Conservation (phyloP, 1,140 invertebrate species). For the Brachionus plicatilis region DNA sequence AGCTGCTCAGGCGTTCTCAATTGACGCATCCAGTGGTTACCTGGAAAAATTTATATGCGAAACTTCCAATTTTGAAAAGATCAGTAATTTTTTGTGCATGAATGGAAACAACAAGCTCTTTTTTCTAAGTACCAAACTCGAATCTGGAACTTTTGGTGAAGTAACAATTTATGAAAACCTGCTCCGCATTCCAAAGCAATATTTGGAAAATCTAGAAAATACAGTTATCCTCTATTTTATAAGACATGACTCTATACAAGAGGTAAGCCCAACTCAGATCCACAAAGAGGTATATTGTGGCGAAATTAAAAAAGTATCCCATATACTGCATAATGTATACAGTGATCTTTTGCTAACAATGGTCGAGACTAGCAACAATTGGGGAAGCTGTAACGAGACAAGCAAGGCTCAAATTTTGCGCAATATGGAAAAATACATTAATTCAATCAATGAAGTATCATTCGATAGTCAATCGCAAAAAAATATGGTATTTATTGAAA, state of each 20-base stretch:
- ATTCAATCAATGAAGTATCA: not conserved
- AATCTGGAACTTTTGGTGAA: conserved; percentile 44
- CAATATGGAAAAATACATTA: conserved; percentile 42
- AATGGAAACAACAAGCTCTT: conserved; percentile 53
- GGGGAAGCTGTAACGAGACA: conserved; percentile 51
- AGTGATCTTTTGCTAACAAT: conserved; percentile 45
- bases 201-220: conserved; percentile 46
- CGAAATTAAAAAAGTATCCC: conserved; percentile 51
- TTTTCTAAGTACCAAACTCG: conserved; percentile 50
- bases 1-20: conserved; percentile 54
- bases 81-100: conserved; percentile 51
- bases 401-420: conserved; percentile 35
- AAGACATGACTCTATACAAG: conserved; percentile 45
- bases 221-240: conserved; percentile 52
- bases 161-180: conserved; percentile 50
- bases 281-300: conserved; percentile 53
- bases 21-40: conserved; percentile 49
- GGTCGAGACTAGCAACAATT: conserved; percentile 51
- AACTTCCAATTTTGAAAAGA: conserved; percentile 47
- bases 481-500: conserved; percentile 16
- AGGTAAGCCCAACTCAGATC: conserved; percentile 48
- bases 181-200: conserved; percentile 49
- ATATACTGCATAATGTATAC: conserved; percentile 51
- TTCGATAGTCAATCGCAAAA: conserved; percentile 25
- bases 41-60: conserved; percentile 54